Base-by-base conservation (phyloP, 2,797 vertebrate genomes). In the Halcyon smyrnensis region DNA sequence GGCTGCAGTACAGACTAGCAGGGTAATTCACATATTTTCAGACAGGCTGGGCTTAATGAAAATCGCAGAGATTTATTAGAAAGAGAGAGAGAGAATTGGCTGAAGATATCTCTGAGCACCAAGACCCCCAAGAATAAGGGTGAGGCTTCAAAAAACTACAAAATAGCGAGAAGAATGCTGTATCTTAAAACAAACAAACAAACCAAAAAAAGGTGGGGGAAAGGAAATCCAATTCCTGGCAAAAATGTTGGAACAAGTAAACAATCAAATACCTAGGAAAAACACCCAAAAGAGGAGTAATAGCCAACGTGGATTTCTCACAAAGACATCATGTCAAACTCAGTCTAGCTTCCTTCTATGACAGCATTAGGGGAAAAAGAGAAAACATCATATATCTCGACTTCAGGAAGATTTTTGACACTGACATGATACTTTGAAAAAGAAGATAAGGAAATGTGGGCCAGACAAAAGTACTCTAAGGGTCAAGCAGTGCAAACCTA, bases 1-100 rank as follows among this genome's bases (percentile, higher is more conserved):
- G 51, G 62, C 74, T 81, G 67, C 63, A 86, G 21, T 18, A 81
- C 24, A 62, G 73, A 84, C 53, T n/a, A 48, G 65, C 51, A 51
- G 82, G 36, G 78, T 65, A 92, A 93, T 85, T 85, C 92, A 64
- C 17, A 5, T 71, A n/a, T 86, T 96, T 95, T 86, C 59, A 88
- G 46, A 86, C 93, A 67, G 84, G 36, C 74, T 77, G 39, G 21
- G 30, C 71, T 87, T 89, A 79, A 85, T 87, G 67, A 80, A 89
- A 87, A 84, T 65, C 34, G 17, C 34, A 76, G 25, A 50, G 87
- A 73, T 80, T 84, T 92, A 28, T 59, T 59, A 36, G 56, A 59
- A n/a, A 57, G 56, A 59, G 56, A 57, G 28, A 54, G 8, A 54
- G 12, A 79, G 71, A 87, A 74, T 32, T 87, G 75, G 13, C 27